Base-by-base conservation (phyloP, 2,888 invertebrate genomes). In the Sinodicranocentrus sp. region DNA sequence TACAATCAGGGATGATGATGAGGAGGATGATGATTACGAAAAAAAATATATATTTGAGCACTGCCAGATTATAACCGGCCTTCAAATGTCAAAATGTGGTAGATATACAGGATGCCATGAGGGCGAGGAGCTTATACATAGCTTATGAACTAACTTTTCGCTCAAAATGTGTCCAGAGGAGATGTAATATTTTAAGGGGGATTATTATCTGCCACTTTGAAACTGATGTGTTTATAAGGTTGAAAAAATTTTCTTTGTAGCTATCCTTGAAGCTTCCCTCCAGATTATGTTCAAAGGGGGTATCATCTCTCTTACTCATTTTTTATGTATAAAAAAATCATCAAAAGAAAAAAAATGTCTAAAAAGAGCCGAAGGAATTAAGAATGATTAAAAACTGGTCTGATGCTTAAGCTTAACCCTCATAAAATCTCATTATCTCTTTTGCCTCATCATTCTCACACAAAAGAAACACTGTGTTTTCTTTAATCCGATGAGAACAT, bases 151-250 rank as follows among this genome's bases (percentile, higher is more conserved):
- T 57, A 13, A 52, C n/a, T 33, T 33, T 1, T n/a, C n/a, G n/a
- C 52, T 52, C 10, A 61, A 8, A 23, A 17, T 61, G 61, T 61
- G 48, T 10, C 61, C 61, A 33, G 61, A 61, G 61, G 61, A 61
- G 28, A 61, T 61, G 8, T n/a, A 13, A 61, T 61, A 61, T 61
- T 61, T 61, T 61, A 13, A 17, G 21, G 26, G 8, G 61, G 61
- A 61, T 61, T 61, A 61, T 61, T 61, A 61, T 61, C 28, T 61
- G 61, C 61, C 33, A 28, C 61, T 28, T 72, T 21, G 43, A 25
- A 19, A 17, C 43, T 39, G 33, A 72, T 21, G 28, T 48, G 61
- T 73, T 28, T 57, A 19, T 71, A 43, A 17, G 17, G 23, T 39
- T 15, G 23, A 67, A 25, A 19, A 33, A 68, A 23, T 33, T n/a